Conservation (phyloP, 2,797 vertebrate genomes). For the Sebastes baramenuke region DNA sequence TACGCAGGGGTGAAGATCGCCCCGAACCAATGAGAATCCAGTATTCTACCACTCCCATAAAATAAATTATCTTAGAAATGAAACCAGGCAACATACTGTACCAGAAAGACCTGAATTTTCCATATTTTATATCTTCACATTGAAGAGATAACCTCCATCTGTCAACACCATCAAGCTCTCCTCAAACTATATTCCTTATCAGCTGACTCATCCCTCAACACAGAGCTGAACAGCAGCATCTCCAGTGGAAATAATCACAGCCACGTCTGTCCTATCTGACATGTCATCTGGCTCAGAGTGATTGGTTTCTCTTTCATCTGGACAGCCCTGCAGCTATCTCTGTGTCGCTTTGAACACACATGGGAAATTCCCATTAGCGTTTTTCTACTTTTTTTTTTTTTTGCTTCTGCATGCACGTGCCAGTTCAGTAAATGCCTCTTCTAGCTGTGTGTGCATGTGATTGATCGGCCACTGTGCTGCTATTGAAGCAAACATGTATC, state of each 20-base stretch:
- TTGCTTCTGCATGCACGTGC: not conserved
- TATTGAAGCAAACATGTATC: constrained; percentile 2
- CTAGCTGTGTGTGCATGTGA: constrained; percentile 5
- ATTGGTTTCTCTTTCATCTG: constrained; percentile 52
- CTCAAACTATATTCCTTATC: constrained; percentile 28
- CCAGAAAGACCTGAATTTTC: not conserved
- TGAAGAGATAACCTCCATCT: constrained; percentile 1
- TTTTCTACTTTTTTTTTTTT: not conserved
- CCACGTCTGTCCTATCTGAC: constrained; percentile 12
- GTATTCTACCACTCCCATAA: not conserved
- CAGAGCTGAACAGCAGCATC: not conserved
- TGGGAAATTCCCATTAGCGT: constrained; percentile 41
- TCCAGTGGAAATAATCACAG: constrained; percentile 27
- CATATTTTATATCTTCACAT: not conserved
- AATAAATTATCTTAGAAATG: not conserved
- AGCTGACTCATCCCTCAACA: constrained; percentile 7
- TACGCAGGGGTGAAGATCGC: not conserved
- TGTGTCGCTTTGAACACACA: constrained; percentile 7
- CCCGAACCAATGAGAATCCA: not conserved
- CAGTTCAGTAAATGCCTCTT: not conserved
- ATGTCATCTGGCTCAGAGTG: constrained; percentile 22
- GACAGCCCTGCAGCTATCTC: constrained; percentile 18
- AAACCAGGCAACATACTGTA: not conserved
- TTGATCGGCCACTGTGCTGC: constrained; percentile 7
- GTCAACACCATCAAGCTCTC: not conserved